Evolutionary conservation across 2,888 invertebrate species (phyloP).

Genomic region (Eupeodes latifasciatus): DNA sequence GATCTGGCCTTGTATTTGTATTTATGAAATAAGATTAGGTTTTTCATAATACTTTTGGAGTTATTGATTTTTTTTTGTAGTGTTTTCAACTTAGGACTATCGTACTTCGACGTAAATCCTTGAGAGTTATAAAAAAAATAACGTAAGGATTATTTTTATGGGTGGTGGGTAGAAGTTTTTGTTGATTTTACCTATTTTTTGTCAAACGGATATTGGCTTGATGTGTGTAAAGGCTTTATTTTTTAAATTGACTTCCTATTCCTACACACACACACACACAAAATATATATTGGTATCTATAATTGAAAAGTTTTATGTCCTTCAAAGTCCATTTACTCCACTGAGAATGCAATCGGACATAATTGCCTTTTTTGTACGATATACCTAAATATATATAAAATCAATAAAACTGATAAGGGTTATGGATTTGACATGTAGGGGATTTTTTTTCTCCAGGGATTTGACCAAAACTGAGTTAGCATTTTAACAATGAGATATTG

Average conservation of each 20-base stretch:
- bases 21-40: slow-evolving; percentile 41
- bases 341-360: slow-evolving; percentile 48
- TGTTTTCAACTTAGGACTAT: slow-evolving; percentile 7
- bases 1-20: slow-evolving; percentile 33
- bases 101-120: neutral
- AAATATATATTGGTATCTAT: neutral
- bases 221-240: slow-evolving; percentile 21
- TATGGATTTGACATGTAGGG: slow-evolving; percentile 15
- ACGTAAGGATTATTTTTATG: slow-evolving; percentile 9
- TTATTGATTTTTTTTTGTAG: slow-evolving; percentile 10
- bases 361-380: slow-evolving; percentile 42
- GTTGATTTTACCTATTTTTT: slow-evolving; percentile 3
- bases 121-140: slow-evolving; percentile 60
- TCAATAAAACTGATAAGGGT: slow-evolving; percentile 51
- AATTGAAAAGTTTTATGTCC: slow-evolving; percentile 70
- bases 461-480: slow-evolving; percentile 18
- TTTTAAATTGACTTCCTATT: neutral
- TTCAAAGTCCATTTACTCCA: slow-evolving; percentile 2
- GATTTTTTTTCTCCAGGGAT: neutral
- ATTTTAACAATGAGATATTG: slow-evolving; percentile 26
- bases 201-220: slow-evolving; percentile 32
- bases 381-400: neutral
- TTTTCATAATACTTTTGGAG: slow-evolving; percentile 15
- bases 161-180: neutral
- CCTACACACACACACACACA: neutral